Evolutionary conservation across 2,113 vertebrate genomes (phyloP).

Genomic region (Terrapene triunguis): DNA sequence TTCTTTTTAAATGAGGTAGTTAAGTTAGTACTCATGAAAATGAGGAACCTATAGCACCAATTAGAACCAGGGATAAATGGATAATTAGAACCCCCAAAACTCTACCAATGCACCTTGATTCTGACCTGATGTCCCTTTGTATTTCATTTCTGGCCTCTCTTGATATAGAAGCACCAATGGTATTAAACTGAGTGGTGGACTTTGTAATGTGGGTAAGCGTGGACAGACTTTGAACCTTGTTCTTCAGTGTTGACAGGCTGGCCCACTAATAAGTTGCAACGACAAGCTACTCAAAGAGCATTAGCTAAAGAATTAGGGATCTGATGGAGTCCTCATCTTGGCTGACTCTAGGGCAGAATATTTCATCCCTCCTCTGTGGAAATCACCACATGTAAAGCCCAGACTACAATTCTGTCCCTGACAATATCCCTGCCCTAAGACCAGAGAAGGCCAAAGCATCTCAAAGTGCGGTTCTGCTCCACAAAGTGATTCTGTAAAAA

Average conservation of each 20-base stretch:
- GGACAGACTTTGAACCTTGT: background rate
- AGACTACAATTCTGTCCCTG: background rate
- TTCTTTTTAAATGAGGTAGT: background rate
- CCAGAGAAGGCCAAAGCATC: background rate
- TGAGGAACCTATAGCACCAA: no score
- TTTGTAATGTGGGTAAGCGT: background rate
- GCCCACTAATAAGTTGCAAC: background rate
- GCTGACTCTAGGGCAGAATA: background rate
- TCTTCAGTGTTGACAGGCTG: background rate
- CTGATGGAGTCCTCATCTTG: background rate
- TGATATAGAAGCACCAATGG: background rate
- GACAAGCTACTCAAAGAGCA: background rate
- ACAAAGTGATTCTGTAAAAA: background rate
- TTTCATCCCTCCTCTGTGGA: background rate
- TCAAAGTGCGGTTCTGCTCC: background rate
- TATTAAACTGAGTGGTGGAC: background rate
- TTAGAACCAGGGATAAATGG: no score
- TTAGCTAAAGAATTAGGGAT: background rate
- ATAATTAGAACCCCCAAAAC: background rate
- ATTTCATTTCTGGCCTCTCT: background rate
- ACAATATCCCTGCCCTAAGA: background rate
- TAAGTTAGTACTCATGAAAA: background rate
- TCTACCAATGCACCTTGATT: background rate
- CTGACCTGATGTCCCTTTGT: background rate
- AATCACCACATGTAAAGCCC: background rate